phyloP scores from a whole-genome alignment of 2,888 invertebrate species.

The Drosophila formosana region DNA sequence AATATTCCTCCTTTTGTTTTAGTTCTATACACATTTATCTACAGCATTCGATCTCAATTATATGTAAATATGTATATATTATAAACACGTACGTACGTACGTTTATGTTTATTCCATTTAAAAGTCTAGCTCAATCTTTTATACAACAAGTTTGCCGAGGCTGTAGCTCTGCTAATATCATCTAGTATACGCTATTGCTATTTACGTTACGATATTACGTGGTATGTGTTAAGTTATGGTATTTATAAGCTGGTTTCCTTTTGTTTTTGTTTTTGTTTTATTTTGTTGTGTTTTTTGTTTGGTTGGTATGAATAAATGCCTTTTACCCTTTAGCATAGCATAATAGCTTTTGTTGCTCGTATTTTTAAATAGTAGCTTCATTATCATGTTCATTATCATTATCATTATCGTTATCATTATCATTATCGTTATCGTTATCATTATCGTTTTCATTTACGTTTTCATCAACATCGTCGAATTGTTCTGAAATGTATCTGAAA shows the following conservation, averaged over 20 bases:
- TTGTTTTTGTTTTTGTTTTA: conserved; percentile 23
- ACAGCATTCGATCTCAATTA: conserved; percentile 60
- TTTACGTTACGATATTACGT: conserved; percentile 73
- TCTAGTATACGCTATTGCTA: conserved; percentile 73
- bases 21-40: conserved; percentile 71
- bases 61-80: conserved; percentile 53
- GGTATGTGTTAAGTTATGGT: conserved; percentile 61
- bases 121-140: conserved; percentile 81
- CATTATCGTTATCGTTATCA: conserved; percentile 17
- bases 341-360: conserved; percentile 55
- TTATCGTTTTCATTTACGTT: conserved; percentile 13
- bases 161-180: conserved; percentile 59
- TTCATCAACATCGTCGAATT: conserved; percentile 23
- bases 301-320: conserved; percentile 74
- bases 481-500: conserved; percentile 61
- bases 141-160: conserved; percentile 74
- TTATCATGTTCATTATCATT: conserved; percentile 28
- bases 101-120: conserved; percentile 48
- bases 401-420: conserved; percentile 11
- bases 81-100: conserved; percentile 30
- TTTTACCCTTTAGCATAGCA: conserved; percentile 82
- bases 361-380: conserved; percentile 46
- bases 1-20: conserved; percentile 17
- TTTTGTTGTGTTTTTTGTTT: conserved; percentile 22
- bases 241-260: conserved; percentile 75